Evolutionary conservation across 2,797 vertebrate genomes (phyloP).

Genomic region (Antrozous pallidus): DNA sequence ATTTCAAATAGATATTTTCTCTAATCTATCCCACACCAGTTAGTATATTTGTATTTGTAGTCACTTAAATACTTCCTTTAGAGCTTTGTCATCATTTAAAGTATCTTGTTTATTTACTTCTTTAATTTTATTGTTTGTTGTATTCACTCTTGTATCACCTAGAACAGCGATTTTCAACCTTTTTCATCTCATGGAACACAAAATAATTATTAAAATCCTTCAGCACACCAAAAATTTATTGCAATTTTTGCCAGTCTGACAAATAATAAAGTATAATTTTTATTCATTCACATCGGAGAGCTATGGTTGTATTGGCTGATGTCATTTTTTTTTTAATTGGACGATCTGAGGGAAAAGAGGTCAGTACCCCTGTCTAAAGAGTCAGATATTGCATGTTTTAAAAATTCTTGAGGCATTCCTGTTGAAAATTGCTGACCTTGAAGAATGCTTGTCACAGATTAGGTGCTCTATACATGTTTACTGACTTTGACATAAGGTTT

Average conservation of each 20-base stretch:
- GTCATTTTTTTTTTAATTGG: neutral
- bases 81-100: neutral
- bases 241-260: neutral
- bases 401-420: neutral
- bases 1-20: neutral
- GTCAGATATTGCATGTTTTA: neutral
- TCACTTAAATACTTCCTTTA: neutral
- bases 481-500: neutral
- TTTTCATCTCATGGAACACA: neutral
- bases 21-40: neutral
- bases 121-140: neutral
- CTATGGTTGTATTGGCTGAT: neutral
- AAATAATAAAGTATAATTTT: neutral
- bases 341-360: neutral
- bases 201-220: neutral
- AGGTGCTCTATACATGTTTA: neutral
- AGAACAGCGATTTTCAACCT: neutral
- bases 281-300: neutral
- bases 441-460: neutral
- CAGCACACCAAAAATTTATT: neutral
- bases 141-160: neutral
- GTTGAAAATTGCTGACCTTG: neutral
- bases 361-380: neutral
- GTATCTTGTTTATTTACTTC: neutral
- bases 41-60: neutral